Evolutionary conservation across 2,797 vertebrate genomes (phyloP).

Genomic region (Crocodylus rhombifer): DNA sequence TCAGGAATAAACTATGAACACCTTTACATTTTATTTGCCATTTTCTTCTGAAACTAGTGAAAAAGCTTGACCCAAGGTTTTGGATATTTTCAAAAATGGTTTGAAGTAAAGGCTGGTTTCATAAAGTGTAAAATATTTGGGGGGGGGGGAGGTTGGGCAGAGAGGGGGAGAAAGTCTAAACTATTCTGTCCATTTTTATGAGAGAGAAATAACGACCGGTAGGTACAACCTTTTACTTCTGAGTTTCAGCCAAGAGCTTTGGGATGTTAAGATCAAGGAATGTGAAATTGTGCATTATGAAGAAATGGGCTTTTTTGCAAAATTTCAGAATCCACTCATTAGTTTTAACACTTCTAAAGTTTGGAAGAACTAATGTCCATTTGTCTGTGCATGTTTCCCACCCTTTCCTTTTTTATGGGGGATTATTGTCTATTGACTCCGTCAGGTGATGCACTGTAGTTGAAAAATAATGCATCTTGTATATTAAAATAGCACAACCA

Average conservation of each 20-base stretch:
- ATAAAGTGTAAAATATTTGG: background rate
- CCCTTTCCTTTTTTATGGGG: slow-evolving; percentile 12
- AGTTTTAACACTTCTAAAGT: background rate
- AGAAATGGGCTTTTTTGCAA: background rate
- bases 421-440: background rate
- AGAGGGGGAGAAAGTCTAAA: background rate
- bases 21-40: background rate
- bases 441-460: background rate
- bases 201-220: background rate
- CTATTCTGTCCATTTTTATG: background rate
- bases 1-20: background rate
- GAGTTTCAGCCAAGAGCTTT: background rate
- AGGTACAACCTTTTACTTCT: background rate
- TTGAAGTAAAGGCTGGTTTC: background rate
- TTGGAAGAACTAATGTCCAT: background rate
- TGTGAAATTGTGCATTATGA: background rate
- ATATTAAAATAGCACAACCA: slow-evolving; percentile 46
- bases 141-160: too few relatives aligned
- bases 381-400: background rate
- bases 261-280: background rate
- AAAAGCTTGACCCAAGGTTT: accelerated
- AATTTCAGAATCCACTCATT: background rate
- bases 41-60: background rate
- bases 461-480: background rate
- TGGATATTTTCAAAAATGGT: background rate